A percentile compares a stretch with the other conserved stretches of the same genome.
phyloP scores from a whole-genome alignment of 2,797 vertebrate genomes.

The Catamblyrhynchus diadema region DNA sequence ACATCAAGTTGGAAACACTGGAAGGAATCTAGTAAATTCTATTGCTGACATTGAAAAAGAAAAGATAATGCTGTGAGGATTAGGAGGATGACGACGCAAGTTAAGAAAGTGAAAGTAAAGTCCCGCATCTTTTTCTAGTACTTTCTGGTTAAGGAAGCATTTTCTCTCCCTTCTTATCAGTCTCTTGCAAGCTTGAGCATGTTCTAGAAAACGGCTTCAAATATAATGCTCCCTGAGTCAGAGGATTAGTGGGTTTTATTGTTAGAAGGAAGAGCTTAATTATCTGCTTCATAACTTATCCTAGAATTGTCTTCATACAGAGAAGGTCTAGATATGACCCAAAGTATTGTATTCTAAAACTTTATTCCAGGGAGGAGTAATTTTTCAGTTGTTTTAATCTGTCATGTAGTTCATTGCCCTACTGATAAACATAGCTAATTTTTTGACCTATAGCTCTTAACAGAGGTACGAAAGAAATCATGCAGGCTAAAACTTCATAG shows the following conservation, averaged over 20 bases:
- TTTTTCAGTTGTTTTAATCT: not conserved
- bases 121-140: not conserved
- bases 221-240: not conserved
- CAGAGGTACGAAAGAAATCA: not conserved
- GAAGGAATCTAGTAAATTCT: not conserved
- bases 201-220: not conserved
- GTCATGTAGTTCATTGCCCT: not conserved
- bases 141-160: not conserved
- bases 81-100: not conserved
- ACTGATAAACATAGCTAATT: not conserved
- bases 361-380: not conserved
- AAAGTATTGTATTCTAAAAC: not conserved
- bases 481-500: not conserved
- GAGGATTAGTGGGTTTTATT: not conserved
- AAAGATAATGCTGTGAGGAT: not conserved
- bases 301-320: not conserved
- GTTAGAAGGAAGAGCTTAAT: not conserved
- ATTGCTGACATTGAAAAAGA: not conserved
- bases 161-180: not conserved
- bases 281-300: not conserved
- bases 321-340: not conserved
- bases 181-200: not conserved
- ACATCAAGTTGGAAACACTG: not conserved
- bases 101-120: not conserved
- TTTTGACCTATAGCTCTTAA: not conserved